These are phyloP conservation scores for Grapholita molesta DNA, from an alignment of 1,140 invertebrate species.

Conservation along the genomic window DNA sequence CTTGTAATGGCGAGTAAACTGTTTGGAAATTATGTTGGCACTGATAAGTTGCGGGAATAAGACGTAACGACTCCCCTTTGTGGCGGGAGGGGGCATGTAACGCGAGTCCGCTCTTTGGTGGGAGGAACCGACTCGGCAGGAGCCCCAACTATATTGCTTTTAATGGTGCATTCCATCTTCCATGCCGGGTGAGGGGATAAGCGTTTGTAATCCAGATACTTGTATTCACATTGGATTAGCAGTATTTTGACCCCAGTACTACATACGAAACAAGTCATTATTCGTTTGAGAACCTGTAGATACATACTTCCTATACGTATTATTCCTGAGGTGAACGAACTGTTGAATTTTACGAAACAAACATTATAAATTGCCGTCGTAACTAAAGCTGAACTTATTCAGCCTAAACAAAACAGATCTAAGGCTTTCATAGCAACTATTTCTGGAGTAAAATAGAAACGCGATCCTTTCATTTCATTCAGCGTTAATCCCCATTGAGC, in stretches of 20 bases:
- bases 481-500: conserved; percentile 1
- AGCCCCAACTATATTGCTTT: not conserved
- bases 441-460: not conserved
- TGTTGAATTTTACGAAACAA: not conserved
- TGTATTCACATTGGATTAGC: not conserved
- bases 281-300: too few relatives aligned
- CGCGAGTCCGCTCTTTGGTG: too few relatives aligned
- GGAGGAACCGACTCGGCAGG: not conserved
- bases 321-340: not conserved
- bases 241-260: not conserved
- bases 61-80: not conserved
- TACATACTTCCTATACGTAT: too few relatives aligned
- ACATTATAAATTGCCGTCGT: not conserved
- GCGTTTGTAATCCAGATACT: not conserved
- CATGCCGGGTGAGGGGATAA: not conserved
- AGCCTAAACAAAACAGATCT: not conserved
- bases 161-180: not conserved
- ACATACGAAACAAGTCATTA: too few relatives aligned
- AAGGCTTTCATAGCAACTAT: not conserved
- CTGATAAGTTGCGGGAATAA: conserved; percentile 3
- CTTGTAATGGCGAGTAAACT: conserved; percentile 10
- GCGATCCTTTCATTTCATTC: conserved; percentile 5
- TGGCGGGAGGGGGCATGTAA: not conserved
- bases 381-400: not conserved
- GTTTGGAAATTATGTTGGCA: conserved; percentile 10